Base-by-base conservation (phyloP, 2,113 vertebrate genomes). In the Protobothrops flavoviridis region DNA sequence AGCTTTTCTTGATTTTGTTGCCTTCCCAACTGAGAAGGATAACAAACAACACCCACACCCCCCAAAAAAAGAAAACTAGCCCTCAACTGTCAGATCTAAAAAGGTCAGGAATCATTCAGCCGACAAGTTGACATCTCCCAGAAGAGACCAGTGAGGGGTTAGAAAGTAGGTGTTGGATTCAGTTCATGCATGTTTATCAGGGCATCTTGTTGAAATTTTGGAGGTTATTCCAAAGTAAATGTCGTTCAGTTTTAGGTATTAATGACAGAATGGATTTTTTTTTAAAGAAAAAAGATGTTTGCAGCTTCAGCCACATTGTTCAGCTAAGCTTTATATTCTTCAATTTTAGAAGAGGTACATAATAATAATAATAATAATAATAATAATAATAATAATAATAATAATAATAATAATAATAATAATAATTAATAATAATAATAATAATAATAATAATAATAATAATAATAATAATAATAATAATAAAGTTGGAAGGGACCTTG, bases 1-100 rank as follows among this genome's bases (percentile, higher is more conserved):
- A 92, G 92, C 87, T 94, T 95, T 92, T 93, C 94, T 93, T 85
- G 64, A 91, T 90, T 95, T 91, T 3, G 0, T 17, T 90, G 43
- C 12, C 39, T 93, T 9, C 45, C 88, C 88, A 39, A 56, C 56
- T 20, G 91, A 0, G 0, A 94, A 50, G 23, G 26, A 57, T 85
- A 64, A 59, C 92, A 91, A 21, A 56, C 50, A 59, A 39, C 7
- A 20, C 33, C n/a, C 13, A 33, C n/a, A 17, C 5, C 2, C n/a
- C 61, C 4, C 10, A 17, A 81, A 39, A 81, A 15, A 43, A 39
- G 74, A 43, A 81, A 81, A 81, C 48, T 26, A 88, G 50, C 20
- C 29, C 39, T 64, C 90, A 89, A 50, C 12, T 88, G 56, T 94
- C 48, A 52, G 64, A 69, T 88, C 87, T 57, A 57, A 64, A 81